These are phyloP conservation scores for Danaus chrysippus DNA, from an alignment of 2,888 invertebrate species.

Conservation along the genomic window DNA sequence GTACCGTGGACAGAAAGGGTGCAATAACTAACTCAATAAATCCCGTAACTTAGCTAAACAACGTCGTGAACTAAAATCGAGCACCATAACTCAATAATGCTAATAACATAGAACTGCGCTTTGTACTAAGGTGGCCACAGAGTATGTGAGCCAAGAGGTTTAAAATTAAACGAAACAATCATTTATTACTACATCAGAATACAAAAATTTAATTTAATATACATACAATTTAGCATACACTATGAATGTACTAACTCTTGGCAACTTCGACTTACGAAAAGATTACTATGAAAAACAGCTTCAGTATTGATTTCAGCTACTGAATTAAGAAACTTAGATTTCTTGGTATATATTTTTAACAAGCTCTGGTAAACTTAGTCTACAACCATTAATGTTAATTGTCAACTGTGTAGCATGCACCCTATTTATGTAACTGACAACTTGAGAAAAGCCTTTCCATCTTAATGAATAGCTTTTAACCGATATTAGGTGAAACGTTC, in stretches of 20 bases:
- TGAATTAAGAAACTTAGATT: background rate
- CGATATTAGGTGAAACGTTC: no score
- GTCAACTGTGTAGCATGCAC: conserved; percentile 7
- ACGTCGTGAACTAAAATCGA: conserved; percentile 31
- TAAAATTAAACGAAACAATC: no score
- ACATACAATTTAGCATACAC: no score
- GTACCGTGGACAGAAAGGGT: background rate
- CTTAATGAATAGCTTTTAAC: no score
- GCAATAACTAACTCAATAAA: conserved; percentile 9
- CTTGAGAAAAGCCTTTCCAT: background rate
- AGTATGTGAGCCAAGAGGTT: conserved; percentile 10
- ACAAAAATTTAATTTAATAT: no score
- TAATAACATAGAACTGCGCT: conserved; percentile 22
- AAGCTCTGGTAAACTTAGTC: background rate
- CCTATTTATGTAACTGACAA: background rate
- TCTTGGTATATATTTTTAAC: background rate
- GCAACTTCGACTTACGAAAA: no score
- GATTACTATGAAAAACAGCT: no score
- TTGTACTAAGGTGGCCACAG: conserved; percentile 23
- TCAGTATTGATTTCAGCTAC: background rate
- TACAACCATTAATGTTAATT: conserved; percentile 2
- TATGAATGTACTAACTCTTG: no score
- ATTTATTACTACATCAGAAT: no score
- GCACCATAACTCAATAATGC: conserved; percentile 34
- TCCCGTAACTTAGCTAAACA: conserved; percentile 23